Conservation (phyloP, 2,797 vertebrate genomes). For the Phoxinus dragarum region DNA sequence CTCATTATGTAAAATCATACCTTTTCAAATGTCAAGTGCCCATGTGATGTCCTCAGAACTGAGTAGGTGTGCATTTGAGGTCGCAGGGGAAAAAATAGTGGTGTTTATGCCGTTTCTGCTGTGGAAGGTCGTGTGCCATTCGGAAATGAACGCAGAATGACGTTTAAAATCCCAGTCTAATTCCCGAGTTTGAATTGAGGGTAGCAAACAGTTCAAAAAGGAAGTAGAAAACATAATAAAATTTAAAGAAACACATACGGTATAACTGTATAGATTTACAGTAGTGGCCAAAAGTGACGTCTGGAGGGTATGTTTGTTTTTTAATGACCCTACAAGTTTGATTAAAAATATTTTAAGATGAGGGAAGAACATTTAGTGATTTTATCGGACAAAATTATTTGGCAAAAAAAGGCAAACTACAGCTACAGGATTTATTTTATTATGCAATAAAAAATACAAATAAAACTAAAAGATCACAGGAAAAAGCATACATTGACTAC, state of each 20-base stretch:
- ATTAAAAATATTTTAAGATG: too few species aligned
- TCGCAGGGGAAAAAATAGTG: not conserved
- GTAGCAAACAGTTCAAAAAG: not conserved
- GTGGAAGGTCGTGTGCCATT: not conserved
- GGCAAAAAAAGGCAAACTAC: too few species aligned
- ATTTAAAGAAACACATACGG: not conserved
- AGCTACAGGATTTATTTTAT: not conserved
- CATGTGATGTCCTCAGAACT: not conserved
- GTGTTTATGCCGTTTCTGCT: not conserved
- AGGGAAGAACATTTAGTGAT: too few species aligned
- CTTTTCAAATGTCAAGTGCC: conserved; percentile 33
- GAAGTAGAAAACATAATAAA: not conserved
- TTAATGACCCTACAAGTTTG: not conserved
- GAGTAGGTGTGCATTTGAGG: not conserved
- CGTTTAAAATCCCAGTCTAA: not conserved
- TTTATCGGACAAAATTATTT: too few species aligned
- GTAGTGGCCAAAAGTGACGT: not conserved
- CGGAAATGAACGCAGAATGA: not conserved
- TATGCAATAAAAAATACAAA: too few species aligned
- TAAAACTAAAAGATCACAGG: too few species aligned
- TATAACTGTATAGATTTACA: not conserved
- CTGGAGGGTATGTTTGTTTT: not conserved
- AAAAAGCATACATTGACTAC: not conserved
- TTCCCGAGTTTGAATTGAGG: not conserved
- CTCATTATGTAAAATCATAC: conserved; percentile 17